Percentiles rank a stretch among this genome's conserved stretches.
Conservation (phyloP, 2,888 invertebrate genomes). For the Troilus luridus region DNA sequence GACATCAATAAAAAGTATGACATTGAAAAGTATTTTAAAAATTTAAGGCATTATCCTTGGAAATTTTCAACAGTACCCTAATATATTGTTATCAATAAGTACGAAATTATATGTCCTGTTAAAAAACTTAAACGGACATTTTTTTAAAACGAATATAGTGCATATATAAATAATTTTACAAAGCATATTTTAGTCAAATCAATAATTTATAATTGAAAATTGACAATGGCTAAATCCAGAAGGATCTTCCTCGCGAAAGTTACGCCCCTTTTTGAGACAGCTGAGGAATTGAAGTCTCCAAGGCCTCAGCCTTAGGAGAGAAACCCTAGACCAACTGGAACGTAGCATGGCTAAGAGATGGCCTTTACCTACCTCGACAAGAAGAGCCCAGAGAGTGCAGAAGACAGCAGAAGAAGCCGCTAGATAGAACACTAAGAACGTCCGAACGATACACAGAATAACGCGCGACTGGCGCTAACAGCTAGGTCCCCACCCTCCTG, state of each 20-base stretch:
- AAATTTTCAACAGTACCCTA: too few relatives aligned
- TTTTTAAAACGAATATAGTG: too few relatives aligned
- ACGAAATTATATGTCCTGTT: too few relatives aligned
- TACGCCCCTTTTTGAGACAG: not conserved
- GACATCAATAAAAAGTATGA: too few relatives aligned
- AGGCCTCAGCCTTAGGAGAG: not conserved
- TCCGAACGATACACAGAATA: conserved; percentile 47
- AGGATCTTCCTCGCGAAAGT: not conserved
- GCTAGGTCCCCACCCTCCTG: not conserved
- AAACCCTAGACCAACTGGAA: conserved; percentile 21
- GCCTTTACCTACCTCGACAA: not conserved
- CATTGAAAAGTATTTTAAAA: too few relatives aligned
- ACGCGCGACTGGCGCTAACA: conserved; percentile 27
- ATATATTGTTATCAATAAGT: too few relatives aligned
- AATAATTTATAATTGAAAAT: not conserved
- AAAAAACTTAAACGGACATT: too few relatives aligned
- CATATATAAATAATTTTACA: not conserved
- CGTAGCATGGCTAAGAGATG: not conserved
- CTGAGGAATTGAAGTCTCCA: conserved; percentile 28
- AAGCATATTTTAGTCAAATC: not conserved
- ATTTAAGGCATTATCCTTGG: too few relatives aligned
- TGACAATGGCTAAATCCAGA: not conserved
- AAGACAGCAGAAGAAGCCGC: conserved; percentile 35
- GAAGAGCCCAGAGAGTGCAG: conserved; percentile 10
- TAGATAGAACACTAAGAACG: conserved; percentile 32